phyloP scores from a whole-genome alignment of 2,113 vertebrate genomes.

The Genyomyrus donnyi region DNA sequence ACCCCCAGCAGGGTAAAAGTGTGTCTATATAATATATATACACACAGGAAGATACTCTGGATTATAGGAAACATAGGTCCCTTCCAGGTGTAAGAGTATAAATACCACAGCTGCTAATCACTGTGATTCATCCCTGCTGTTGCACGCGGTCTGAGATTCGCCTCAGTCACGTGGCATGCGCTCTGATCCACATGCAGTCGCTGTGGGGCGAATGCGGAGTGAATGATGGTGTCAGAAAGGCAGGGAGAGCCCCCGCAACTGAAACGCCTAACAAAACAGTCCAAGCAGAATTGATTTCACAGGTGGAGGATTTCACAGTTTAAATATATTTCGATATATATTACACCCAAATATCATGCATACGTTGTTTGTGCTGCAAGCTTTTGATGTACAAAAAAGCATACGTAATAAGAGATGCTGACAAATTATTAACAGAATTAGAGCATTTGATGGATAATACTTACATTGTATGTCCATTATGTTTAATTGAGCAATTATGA shows the following conservation, averaged over 20 bases:
- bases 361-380: not conserved
- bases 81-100: not conserved
- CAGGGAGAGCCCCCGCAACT: conserved; percentile 44
- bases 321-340: conserved; percentile 53
- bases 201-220: not conserved
- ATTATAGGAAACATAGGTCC: not conserved
- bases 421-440: not conserved
- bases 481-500: not conserved
- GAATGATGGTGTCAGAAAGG: not conserved
- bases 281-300: conserved; percentile 68
- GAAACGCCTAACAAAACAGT: conserved; percentile 60
- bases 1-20: not conserved
- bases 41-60: not conserved
- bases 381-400: not conserved
- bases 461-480: not conserved
- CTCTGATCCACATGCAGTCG: not conserved
- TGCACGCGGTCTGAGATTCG: no score
- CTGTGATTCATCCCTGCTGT: not conserved
- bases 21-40: not conserved
- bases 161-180: not conserved
- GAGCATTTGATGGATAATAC: not conserved
- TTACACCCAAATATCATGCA: conserved; percentile 36
- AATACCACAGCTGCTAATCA: not conserved
- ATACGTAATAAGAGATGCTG: not conserved
- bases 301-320: conserved; percentile 58